Evolutionary conservation across 2,888 invertebrate genomes (phyloP), one percentile per base, ranked within the genome.

Genomic region (Dicyrtoma fusca): DNA sequence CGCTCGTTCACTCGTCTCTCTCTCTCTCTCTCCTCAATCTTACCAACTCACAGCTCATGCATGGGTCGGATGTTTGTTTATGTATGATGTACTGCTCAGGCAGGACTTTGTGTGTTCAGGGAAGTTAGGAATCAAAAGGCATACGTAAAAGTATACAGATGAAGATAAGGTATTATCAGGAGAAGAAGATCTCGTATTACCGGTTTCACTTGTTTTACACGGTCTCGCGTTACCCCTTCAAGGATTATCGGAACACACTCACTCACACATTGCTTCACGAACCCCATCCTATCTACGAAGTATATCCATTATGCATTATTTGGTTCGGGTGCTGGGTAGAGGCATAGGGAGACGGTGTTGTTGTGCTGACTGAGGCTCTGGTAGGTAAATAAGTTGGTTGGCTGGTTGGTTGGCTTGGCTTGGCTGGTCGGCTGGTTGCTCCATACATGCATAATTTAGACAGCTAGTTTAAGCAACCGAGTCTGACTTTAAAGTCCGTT

Each of bases 171-270:
- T 76, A 45, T 74, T 77, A 78, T 78, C 78, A 74, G 61, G 49
- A 74, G 72, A 57, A 72, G 63, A 70, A 74, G 77, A 80, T 80
- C 80, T 80, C 75, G 80, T 80, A 75, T 75, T 78, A 78, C 80
- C 80, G 80, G 80, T 80, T 80, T 75, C 75, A 77, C 76, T 76
- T 78, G 76, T 76, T 78, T 76, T 78, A 75, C 74, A 66, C 63
- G 47, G 72, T 75, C 75, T 72, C 74, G 59, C 51, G 44, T 77
- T 75, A 69, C 78, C 78, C 77, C 66, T 55, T 17, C 34, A 51
- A 68, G 66, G 75, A 68, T 68, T 68, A 62, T 49, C 53, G 21
- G 19, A 19, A 53, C n/a, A n/a, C 10, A 53, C 53, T 17, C 49
- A 49, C 49, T 17, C 49, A 49, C 49, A 49, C 49, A 55, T 55